Conservation (phyloP, 1,140 invertebrate species). For the Drosophila nigromelanica region DNA sequence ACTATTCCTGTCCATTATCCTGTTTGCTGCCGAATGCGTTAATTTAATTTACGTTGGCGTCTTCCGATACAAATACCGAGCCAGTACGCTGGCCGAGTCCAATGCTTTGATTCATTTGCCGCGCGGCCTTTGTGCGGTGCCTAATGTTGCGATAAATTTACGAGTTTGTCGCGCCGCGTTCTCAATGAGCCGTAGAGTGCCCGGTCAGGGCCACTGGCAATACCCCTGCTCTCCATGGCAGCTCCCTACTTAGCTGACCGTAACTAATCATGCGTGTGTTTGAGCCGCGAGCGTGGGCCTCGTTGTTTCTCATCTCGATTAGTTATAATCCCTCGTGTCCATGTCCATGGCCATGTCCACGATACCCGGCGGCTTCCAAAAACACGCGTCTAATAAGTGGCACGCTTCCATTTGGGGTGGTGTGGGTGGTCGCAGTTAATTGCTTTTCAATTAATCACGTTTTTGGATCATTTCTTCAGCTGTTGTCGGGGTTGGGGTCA, state of each 20-base stretch:
- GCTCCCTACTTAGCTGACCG: conserved; percentile 6
- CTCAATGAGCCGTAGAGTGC: conserved; percentile 63
- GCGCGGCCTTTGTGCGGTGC: conserved; percentile 49
- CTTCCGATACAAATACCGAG: conserved; percentile 23
- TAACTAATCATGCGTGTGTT: conserved; percentile 68
- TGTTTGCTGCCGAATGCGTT: conserved; percentile 18
- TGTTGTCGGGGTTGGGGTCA: conserved; percentile 1
- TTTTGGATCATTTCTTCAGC: conserved; percentile 22
- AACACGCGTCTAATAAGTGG: conserved; percentile 32
- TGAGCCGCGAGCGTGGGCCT: conserved; percentile 16
- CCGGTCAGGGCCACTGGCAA: neutral
- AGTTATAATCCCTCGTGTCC: conserved; percentile 54
- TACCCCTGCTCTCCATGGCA: neutral
- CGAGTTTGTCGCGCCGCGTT: conserved; percentile 45
- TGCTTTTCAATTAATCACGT: conserved; percentile 64
- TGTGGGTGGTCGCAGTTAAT: conserved; percentile 46
- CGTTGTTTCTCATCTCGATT: conserved; percentile 60
- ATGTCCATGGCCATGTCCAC: conserved; percentile 24
- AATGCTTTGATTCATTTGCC: conserved; percentile 44
- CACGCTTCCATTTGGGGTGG: neutral
- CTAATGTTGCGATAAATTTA: conserved; percentile 77
- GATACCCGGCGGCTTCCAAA: conserved; percentile 15
- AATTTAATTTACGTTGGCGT: conserved; percentile 49
- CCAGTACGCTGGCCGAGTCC: conserved; percentile 13
- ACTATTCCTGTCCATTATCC: conserved; percentile 18